These are phyloP conservation scores for Fregetta grallaria DNA, from an alignment of 2,113 vertebrate species.

Conservation along the genomic window DNA sequence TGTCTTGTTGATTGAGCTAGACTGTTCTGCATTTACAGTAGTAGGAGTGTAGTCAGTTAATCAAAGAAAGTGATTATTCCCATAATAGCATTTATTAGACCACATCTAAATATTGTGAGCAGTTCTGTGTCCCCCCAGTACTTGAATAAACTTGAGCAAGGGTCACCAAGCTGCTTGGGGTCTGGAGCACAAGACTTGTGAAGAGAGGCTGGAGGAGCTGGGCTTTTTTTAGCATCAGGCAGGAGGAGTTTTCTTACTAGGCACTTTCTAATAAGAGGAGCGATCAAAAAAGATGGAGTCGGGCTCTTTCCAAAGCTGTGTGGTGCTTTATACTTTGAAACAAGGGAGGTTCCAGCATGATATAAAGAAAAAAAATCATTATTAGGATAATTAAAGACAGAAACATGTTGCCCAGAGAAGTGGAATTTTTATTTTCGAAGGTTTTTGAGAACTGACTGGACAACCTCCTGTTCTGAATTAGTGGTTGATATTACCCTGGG, in stretches of 20 bases:
- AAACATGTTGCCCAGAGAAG: background rate
- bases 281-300: background rate
- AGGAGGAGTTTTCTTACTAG: background rate
- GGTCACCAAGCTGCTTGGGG: background rate
- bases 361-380: background rate
- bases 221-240: background rate
- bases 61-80: background rate
- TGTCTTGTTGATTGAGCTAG: background rate
- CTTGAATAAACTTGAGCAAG: background rate
- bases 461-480: background rate
- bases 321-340: background rate
- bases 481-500: background rate
- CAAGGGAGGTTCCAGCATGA: background rate
- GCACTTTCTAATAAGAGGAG: background rate
- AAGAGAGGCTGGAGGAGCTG: background rate
- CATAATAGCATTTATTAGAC: background rate
- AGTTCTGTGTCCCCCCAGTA: accelerated
- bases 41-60: background rate
- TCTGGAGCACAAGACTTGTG: background rate
- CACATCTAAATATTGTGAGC: background rate
- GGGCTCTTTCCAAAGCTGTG: background rate
- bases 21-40: background rate
- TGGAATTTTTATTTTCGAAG: background rate
- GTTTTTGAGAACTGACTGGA: background rate
- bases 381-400: background rate